These are phyloP conservation scores for Falco peregrinus DNA, from an alignment of 2,797 vertebrate species.

Conservation along the genomic window DNA sequence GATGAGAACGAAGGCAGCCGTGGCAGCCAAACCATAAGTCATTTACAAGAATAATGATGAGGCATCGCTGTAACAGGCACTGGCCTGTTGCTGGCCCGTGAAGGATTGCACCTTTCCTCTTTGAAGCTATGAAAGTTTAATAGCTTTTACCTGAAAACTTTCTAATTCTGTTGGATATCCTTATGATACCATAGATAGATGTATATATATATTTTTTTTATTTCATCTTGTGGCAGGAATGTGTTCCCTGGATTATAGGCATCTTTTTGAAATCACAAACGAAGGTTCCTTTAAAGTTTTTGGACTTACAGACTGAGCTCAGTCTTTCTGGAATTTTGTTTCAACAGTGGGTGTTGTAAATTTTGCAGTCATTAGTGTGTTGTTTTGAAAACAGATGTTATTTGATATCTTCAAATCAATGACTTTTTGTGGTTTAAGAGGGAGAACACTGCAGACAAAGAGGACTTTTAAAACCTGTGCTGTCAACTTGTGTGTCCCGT, in stretches of 20 bases:
- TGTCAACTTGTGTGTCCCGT: not conserved
- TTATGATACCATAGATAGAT: not conserved
- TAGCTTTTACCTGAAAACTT: conserved; percentile 21
- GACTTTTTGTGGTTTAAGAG: not conserved
- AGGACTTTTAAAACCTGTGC: not conserved
- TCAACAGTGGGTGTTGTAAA: not conserved
- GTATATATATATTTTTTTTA: not conserved
- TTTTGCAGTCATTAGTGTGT: not conserved
- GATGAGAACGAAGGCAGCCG: not conserved
- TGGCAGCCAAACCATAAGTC: not conserved
- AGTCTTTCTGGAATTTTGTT: not conserved
- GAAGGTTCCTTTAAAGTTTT: not conserved
- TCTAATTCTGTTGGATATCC: not conserved
- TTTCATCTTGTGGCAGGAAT: not conserved
- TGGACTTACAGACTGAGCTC: not conserved
- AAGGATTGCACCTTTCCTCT: not conserved
- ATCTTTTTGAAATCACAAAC: not conserved
- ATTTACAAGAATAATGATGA: not conserved
- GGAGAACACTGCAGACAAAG: not conserved
- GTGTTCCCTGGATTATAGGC: not conserved
- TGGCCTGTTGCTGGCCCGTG: conserved; percentile 7
- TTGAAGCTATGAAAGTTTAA: not conserved
- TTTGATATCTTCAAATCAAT: not conserved
- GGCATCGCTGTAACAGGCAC: conserved; percentile 21
- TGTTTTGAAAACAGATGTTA: conserved; percentile 22